phyloP scores from a whole-genome alignment of 30 jellyfish, hydroid and myxozoan genomes.

The Haliclystus octoradiatus region DNA sequence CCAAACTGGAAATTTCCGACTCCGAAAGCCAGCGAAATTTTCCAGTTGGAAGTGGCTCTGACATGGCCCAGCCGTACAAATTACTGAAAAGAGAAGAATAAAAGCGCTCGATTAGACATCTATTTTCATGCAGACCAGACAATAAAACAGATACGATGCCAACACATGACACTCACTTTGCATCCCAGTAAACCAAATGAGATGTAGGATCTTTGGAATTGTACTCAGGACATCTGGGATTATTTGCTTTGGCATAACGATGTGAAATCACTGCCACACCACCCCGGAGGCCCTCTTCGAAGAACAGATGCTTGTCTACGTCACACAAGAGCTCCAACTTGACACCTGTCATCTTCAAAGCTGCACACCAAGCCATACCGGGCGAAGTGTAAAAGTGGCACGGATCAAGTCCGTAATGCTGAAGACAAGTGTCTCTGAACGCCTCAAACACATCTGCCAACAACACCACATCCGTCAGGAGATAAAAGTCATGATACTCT shows the following conservation, averaged over 20 bases:
- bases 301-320: constrained; percentile 8
- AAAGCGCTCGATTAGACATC: too few relatives aligned
- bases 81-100: too few relatives aligned
- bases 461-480: constrained; percentile 17
- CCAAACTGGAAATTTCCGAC: constrained; percentile 5
- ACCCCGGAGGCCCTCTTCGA: constrained; percentile 38
- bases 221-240: constrained; percentile 1
- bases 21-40: constrained; percentile 39
- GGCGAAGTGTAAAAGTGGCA: too few relatives aligned
- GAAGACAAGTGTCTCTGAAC: neutral
- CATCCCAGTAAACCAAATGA: constrained; percentile 45
- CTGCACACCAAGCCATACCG: too few relatives aligned
- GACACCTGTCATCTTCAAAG: constrained; percentile 13
- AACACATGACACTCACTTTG: too few relatives aligned
- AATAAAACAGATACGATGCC: too few relatives aligned
- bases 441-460: constrained; percentile 12
- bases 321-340: constrained; percentile 19
- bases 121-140: too few relatives aligned
- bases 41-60: too few relatives aligned
- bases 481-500: constrained; percentile 19
- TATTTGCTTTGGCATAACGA: constrained; percentile 27
- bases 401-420: constrained; percentile 1
- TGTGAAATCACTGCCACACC: constrained; percentile 15
- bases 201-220: constrained; percentile 11
- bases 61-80: constrained; percentile 75